Conservation (phyloP, 2,113 vertebrate genomes). For the Chloropsis hardwickii region DNA sequence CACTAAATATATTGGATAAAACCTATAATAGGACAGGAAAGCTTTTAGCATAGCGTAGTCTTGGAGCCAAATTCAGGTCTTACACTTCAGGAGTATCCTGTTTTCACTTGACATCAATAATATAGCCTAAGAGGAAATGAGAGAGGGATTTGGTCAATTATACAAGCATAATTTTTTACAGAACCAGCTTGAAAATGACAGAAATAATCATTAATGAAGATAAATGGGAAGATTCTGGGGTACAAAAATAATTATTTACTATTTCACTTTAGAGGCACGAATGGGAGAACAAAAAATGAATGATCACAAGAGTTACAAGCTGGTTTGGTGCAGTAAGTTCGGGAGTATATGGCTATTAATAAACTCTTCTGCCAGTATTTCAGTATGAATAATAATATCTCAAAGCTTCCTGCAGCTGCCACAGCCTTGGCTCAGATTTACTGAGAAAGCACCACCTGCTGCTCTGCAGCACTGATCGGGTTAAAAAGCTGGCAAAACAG, state of each 20-base stretch:
- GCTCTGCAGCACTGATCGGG: neutral
- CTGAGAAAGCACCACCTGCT: neutral
- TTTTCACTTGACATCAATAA: neutral
- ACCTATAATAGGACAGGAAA: neutral
- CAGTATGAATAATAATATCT: neutral
- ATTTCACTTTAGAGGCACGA: neutral
- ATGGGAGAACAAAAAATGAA: neutral
- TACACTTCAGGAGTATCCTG: neutral
- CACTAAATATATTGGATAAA: neutral
- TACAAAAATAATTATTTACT: neutral
- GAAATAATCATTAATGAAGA: constrained; percentile 11
- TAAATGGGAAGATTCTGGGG: neutral
- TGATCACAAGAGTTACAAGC: neutral
- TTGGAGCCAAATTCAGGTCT: neutral
- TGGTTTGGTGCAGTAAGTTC: neutral
- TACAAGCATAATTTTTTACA: neutral
- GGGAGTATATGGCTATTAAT: neutral
- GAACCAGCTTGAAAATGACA: neutral
- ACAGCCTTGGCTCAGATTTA: neutral
- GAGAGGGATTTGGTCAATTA: neutral
- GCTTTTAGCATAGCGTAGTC: neutral
- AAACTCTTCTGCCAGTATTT: neutral
- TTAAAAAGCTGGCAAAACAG: neutral
- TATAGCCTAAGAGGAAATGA: neutral
- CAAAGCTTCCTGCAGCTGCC: neutral